Evolutionary conservation across 1,140 invertebrate species (phyloP).

Genomic region (Capitella teleta): DNA sequence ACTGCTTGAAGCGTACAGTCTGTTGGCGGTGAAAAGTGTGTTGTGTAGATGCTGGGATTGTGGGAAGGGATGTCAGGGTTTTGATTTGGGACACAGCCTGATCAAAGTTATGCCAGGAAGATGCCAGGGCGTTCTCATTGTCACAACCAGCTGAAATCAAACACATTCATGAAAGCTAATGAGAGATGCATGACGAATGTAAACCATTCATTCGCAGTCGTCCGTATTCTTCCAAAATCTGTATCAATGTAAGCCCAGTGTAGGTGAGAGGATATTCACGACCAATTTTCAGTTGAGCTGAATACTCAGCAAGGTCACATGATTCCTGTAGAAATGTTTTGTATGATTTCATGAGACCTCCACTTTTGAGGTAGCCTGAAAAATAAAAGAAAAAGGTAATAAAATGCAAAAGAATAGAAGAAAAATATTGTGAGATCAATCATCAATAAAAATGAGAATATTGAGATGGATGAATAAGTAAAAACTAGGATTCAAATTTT

Average conservation of each 20-base stretch:
- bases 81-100: neutral
- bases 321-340: neutral
- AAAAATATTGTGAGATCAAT: no score
- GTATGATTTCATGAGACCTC: neutral
- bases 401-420: no score
- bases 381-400: neutral
- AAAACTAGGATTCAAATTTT: no score
- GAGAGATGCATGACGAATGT: neutral
- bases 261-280: neutral
- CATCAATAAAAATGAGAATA: no score
- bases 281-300: neutral
- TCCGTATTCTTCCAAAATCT: slow-evolving; percentile 1
- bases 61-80: neutral
- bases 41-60: neutral
- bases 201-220: neutral
- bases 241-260: neutral
- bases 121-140: neutral
- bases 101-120: neutral
- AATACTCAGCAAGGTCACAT: neutral
- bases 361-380: neutral
- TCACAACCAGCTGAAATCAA: neutral
- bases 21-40: no score
- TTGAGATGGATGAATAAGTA: no score
- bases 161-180: neutral
- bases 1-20: no score